Conservation (phyloP, 2,888 invertebrate species). For the Tachina lurida region DNA sequence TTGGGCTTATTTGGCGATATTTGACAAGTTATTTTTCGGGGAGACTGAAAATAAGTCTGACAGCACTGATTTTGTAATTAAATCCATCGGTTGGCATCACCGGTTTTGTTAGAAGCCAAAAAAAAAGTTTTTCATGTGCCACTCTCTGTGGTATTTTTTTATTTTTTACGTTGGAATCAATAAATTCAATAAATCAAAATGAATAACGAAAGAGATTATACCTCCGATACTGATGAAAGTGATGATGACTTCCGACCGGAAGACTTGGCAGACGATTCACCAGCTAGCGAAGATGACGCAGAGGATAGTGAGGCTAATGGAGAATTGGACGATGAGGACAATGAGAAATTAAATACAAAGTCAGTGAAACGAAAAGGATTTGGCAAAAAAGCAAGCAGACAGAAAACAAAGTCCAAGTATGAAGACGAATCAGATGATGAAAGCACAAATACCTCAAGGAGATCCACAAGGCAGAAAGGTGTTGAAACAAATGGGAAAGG, state of each 20-base stretch:
- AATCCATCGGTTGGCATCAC: neutral
- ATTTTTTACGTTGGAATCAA: constrained; percentile 11
- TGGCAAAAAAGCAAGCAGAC: constrained; percentile 57
- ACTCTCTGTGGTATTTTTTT: neutral
- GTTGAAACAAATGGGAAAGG: constrained; percentile 62
- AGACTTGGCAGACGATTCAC: constrained; percentile 83
- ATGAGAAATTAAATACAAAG: constrained; percentile 48
- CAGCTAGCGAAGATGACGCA: constrained; percentile 72
- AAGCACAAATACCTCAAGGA: constrained; percentile 46
- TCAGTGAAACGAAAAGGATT: constrained; percentile 51
- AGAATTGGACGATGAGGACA: constrained; percentile 58
- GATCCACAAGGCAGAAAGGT: constrained; percentile 75
- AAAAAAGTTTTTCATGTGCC: constrained; percentile 50
- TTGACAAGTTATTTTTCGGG: neutral
- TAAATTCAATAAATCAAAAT: constrained; percentile 69
- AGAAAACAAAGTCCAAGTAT: constrained; percentile 33
- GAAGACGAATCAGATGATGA: constrained; percentile 38
- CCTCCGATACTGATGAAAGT: constrained; percentile 88
- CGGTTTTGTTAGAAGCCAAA: neutral
- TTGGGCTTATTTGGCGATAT: no score
- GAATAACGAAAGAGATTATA: constrained; percentile 83
- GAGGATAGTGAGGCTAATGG: constrained; percentile 47
- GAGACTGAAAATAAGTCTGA: neutral
- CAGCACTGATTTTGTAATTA: neutral
- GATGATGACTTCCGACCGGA: constrained; percentile 91